Evolutionary conservation across 2,888 invertebrate genomes (phyloP), one percentile per base, ranked within the genome.

Genomic region (Melinaea marsaeus): DNA sequence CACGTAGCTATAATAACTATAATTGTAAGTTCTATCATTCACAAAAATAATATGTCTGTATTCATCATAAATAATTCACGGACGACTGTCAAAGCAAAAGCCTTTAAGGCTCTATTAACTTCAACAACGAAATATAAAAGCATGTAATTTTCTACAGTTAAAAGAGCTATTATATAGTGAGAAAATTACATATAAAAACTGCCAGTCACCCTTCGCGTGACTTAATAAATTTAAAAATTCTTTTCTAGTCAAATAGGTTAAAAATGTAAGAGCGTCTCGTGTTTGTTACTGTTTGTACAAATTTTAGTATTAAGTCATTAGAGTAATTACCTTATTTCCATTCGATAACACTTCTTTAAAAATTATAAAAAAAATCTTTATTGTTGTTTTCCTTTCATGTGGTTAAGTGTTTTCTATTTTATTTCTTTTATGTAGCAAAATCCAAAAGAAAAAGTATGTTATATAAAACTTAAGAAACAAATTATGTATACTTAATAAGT

Each of bases 251-350:
- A 65, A 67, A 67, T 65, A 65, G 56, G 58, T 63, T 57, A 65
- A 67, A 65, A 65, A 62, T 63, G 62, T 65, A 65, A 65, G 62
- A 63, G 62, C 60, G 46, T 45, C 62, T 61, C 65, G 67, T 67
- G 67, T 37, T 65, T 65, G 67, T 65, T 63, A 65, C 65, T 61
- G 61, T 57, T 67, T 61, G 65, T 57, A 9, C 7, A 22, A 55
- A 55, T 55, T 59, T 22, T 51, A 47, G 61, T 60, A 68, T 68
- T 67, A 65, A 67, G 67, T 67, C 61, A 67, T 67, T 67, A 65
- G 55, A 48, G 59, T 65, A 63, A 67, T 63, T 63, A 32, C 63
- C 65, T 63, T 63, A 59, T 60, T 65, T 68, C 61, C 61, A 60
- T 61, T 61, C 61, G 61, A 61, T 65, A 61, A 63, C 57, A 65